Conservation (phyloP, 2,797 vertebrate species). For the Ibycter americanus region DNA sequence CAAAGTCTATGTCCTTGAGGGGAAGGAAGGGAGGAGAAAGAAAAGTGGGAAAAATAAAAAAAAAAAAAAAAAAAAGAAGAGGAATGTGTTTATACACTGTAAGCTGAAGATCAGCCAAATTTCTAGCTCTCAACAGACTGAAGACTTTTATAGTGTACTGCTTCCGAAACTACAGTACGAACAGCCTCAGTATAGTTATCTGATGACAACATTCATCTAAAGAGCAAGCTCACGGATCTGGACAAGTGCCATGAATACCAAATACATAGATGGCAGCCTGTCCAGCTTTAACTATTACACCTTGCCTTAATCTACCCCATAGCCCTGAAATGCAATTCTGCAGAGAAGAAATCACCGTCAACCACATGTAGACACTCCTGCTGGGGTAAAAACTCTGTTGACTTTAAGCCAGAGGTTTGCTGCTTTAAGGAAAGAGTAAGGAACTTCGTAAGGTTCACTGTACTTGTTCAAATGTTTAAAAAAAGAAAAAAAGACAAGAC, state of each 20-base stretch:
- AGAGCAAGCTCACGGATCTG: constrained; percentile 29
- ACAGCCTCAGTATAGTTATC: constrained; percentile 13
- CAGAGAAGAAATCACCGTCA: not conserved
- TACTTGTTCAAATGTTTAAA: not conserved
- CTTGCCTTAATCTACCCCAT: not conserved
- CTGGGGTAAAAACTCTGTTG: not conserved
- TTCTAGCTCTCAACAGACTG: constrained; percentile 9
- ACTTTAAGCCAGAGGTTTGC: not conserved
- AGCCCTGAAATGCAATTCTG: not conserved
- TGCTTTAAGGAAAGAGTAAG: not conserved
- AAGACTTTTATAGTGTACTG: constrained; percentile 1
- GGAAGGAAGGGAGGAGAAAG: constrained; percentile 37
- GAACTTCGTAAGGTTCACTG: not conserved
- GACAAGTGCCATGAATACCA: constrained; percentile 18
- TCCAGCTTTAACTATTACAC: not conserved
- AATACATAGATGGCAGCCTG: constrained; percentile 5
- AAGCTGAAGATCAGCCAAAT: not conserved
- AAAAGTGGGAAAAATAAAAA: not conserved
- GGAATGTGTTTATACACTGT: not conserved
- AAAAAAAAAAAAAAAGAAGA: not conserved
- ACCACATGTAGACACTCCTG: not conserved
- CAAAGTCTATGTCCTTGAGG: constrained; percentile 44
- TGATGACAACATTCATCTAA: constrained; percentile 38
- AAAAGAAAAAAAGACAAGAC: not conserved
- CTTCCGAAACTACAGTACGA: not conserved